Percentiles rank a stretch among this genome's conserved stretches.
phyloP scores from a whole-genome alignment of 2,797 vertebrate species.

The Apogon hyalosoma region DNA sequence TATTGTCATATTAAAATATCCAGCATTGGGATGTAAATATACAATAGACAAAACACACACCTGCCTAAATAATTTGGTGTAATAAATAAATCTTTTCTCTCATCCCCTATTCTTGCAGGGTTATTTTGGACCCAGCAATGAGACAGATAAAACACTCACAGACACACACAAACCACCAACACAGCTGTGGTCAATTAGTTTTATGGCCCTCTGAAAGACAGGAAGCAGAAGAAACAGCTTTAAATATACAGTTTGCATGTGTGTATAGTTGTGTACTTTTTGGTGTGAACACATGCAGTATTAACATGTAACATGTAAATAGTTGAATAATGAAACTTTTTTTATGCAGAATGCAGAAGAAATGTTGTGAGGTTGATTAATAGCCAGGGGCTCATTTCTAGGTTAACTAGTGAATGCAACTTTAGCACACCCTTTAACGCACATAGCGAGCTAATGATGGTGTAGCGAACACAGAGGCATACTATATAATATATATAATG shows the following conservation, averaged over 20 bases:
- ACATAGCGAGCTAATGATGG: too few species aligned
- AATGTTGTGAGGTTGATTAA: neutral
- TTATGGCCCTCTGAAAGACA: conserved; percentile 69
- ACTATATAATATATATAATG: too few species aligned
- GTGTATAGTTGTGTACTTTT: conserved; percentile 7
- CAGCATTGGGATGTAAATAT: neutral
- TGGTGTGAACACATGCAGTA: conserved; percentile 9
- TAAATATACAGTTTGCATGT: conserved; percentile 51
- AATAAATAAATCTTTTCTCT: conserved; percentile 28
- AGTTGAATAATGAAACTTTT: conserved; percentile 2
- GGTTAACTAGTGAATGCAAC: too few species aligned
- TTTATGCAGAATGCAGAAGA: neutral
- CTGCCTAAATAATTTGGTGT: neutral
- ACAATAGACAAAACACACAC: neutral
- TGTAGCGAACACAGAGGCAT: too few species aligned
- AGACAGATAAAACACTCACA: conserved; percentile 26
- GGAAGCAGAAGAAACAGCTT: conserved; percentile 64
- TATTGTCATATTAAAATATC: conserved; percentile 16
- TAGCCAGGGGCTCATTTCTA: too few species aligned
- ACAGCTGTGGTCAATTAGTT: conserved; percentile 75
- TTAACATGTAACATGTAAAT: conserved; percentile 1
- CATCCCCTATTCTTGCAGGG: conserved; percentile 16
- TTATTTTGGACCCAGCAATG: conserved; percentile 19
- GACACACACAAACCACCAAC: conserved; percentile 25
- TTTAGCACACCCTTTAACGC: too few species aligned